Evolutionary conservation across 2,113 vertebrate genomes (phyloP), one percentile per base, ranked within the genome.

Genomic region (Rousettus leschenaultii): DNA sequence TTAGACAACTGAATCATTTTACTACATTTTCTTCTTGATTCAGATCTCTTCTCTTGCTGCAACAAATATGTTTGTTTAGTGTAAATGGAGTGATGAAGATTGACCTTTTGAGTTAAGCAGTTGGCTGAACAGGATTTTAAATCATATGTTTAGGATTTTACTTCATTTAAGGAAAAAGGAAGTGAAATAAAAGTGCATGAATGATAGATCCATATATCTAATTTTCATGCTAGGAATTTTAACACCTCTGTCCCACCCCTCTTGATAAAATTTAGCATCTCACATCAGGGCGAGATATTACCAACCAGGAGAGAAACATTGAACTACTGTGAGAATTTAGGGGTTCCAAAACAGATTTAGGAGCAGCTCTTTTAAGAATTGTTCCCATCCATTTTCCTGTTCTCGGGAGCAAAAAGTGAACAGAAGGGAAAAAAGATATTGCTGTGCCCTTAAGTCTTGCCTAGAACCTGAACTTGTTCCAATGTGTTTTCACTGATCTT

Each of bases 41-140:
- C 78, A 79, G 28, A 70, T 61, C 30, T 94, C 90, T 3, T 66
- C 43, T 43, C 59, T 65, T 61, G 40, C 77, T 57, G 75, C 75
- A 57, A 91, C 89, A 94, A 89, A 91, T 91, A 84, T 87, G 85
- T 97, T 97, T 83, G 91, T 79, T 95, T 95, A 94, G 85, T 88
- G 28, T 19, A 73, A 97, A 35, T 22, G 75, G 57, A 97, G 74
- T 57, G 40, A 91, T 96, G 80, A 95, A 97, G 73, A 43, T 5
- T 91, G 92, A 96, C 96, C 96, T 97, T 98, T 96, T 1, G 30
- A 92, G 92, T 33, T 96, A 75, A 84, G 96, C 71, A 7, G 85
- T 87, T 26, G 35, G 86, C n/a, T 19, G 43, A 68, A 88, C 55
- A 16, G 4, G 51, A 86, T 95, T 97, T 89, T 86, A 73, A 78